Conservation (phyloP, 2,797 vertebrate genomes). For the Chaetodon trifasciatus region DNA sequence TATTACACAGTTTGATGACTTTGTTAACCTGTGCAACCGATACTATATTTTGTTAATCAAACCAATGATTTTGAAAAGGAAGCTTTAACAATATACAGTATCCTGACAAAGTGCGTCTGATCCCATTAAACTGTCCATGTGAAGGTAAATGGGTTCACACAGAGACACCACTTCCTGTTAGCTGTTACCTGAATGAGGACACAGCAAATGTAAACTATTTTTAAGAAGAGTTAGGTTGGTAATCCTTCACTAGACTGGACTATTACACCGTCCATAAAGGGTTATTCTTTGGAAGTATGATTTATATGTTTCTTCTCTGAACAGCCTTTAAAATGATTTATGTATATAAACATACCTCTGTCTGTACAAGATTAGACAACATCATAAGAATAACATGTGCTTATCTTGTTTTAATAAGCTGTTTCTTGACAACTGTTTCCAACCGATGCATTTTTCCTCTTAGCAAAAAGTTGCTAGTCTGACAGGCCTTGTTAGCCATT, state of each 20-base stretch:
- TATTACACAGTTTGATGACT: background rate
- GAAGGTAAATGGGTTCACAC: background rate
- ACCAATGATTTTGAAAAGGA: background rate
- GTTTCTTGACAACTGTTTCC: background rate
- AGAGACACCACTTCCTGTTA: background rate
- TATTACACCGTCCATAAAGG: background rate
- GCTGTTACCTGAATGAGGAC: background rate
- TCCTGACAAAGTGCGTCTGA: background rate
- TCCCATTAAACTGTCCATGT: background rate
- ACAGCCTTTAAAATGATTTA: background rate
- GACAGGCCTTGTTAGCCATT: slow-evolving; percentile 31
- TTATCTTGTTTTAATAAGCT: background rate
- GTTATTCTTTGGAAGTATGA: background rate
- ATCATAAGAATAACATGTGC: background rate
- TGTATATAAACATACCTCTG: background rate
- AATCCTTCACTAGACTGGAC: background rate
- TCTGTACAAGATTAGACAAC: background rate
- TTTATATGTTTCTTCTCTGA: background rate
- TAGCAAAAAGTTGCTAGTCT: slow-evolving; percentile 10
- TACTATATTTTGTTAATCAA: background rate
- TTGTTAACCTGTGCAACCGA: background rate
- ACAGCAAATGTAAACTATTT: background rate
- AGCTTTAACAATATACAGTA: background rate
- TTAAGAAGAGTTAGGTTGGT: background rate
- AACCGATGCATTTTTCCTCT: background rate